A percentile compares a stretch with the other conserved stretches of the same genome.
Evolutionary conservation across 2,113 vertebrate genomes (phyloP).

Genomic region (Chionis minor): DNA sequence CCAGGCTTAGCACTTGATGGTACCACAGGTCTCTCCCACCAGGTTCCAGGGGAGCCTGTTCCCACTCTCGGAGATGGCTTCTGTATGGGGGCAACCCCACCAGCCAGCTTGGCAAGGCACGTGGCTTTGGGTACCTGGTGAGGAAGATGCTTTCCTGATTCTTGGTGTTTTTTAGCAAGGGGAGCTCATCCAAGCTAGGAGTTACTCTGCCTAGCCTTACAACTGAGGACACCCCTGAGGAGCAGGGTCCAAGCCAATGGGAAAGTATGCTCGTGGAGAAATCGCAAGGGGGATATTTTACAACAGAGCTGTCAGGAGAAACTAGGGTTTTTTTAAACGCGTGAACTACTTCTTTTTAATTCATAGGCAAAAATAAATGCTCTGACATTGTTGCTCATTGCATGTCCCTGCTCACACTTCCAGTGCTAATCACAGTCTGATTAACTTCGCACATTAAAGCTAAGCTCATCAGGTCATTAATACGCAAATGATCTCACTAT

Average conservation of each 20-base stretch:
- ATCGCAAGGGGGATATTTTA: neutral
- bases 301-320: neutral
- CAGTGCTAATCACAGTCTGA: neutral
- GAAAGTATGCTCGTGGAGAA: neutral
- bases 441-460: neutral
- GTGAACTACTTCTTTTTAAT: neutral
- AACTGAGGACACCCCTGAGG: neutral
- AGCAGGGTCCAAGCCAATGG: neutral
- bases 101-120: neutral
- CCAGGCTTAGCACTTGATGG: neutral
- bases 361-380: neutral
- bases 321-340: neutral
- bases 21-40: neutral
- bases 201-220: neutral
- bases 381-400: neutral
- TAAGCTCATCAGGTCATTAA: neutral
- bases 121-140: neutral
- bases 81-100: neutral
- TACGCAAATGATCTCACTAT: neutral
- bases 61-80: neutral
- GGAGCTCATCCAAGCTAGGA: neutral
- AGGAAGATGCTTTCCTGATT: neutral
- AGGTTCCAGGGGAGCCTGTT: neutral
- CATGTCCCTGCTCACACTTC: neutral
- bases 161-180: neutral